Conservation (phyloP, 1,140 invertebrate species). For the Heliconius eleuchia region DNA sequence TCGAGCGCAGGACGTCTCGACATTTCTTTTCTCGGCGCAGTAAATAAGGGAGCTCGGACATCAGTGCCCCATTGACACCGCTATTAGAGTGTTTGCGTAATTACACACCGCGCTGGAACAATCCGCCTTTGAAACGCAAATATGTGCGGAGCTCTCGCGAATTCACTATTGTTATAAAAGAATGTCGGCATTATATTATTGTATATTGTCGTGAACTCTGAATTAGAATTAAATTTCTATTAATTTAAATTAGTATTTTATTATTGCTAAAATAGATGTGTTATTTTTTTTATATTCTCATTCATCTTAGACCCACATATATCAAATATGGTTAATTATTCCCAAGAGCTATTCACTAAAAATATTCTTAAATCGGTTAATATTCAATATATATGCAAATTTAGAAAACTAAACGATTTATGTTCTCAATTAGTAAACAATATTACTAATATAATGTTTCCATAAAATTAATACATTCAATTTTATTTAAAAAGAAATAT, state of each 20-base stretch:
- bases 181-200: slow-evolving; percentile 25
- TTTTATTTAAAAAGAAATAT: slow-evolving; percentile 13
- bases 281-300: no score
- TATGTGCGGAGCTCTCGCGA: slow-evolving; percentile 48
- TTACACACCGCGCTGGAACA: slow-evolving; percentile 50
- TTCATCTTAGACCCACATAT: no score
- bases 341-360: background rate
- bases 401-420: background rate
- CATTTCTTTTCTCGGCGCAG: slow-evolving; percentile 64
- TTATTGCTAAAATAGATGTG: background rate
- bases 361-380: background rate
- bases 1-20: slow-evolving; percentile 57
- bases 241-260: background rate
- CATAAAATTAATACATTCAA: slow-evolving; percentile 8
- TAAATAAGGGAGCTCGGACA: slow-evolving; percentile 55
- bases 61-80: slow-evolving; percentile 45
- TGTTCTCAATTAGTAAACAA: background rate
- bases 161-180: slow-evolving; percentile 56
- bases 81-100: slow-evolving; percentile 71
- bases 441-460: slow-evolving; percentile 1
- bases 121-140: slow-evolving; percentile 60
- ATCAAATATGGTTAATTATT: background rate
- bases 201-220: background rate
- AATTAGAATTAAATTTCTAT: no score
- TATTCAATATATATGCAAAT: background rate